phyloP scores from a whole-genome alignment of 2,797 vertebrate species.

The Coluber constrictor region DNA sequence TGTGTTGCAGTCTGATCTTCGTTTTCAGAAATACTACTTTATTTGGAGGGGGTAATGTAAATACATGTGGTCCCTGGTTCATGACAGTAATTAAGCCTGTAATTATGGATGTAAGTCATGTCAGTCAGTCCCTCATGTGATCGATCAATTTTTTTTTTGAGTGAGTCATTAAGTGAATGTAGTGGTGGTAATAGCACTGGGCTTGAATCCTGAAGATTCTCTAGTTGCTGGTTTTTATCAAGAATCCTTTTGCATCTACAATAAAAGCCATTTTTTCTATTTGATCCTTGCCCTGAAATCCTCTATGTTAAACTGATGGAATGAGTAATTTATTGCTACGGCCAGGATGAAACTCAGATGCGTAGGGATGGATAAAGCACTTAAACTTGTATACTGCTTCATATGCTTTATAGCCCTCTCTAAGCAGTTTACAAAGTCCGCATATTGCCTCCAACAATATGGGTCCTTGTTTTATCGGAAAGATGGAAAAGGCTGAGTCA shows the following conservation, averaged over 20 bases:
- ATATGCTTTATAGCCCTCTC: not conserved
- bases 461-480: not conserved
- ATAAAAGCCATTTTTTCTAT: not conserved
- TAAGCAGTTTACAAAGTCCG: not conserved
- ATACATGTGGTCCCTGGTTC: not conserved
- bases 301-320: not conserved
- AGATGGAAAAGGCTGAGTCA: not conserved
- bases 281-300: not conserved
- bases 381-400: not conserved
- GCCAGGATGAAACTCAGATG: not conserved
- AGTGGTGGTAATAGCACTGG: not conserved
- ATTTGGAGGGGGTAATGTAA: not conserved
- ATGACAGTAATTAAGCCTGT: not conserved
- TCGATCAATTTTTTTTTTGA: not conserved
- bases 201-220: not conserved
- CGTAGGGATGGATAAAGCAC: not conserved
- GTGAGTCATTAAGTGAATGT: not conserved
- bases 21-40: not conserved
- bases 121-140: not conserved
- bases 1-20: not conserved
- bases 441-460: not conserved
- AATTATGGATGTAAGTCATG: not conserved
- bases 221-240: not conserved
- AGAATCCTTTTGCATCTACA: not conserved
- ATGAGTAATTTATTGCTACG: not conserved